These are phyloP conservation scores for Thalassaphorura encarpata DNA, from an alignment of 1,140 invertebrate genomes.

Conservation along the genomic window DNA sequence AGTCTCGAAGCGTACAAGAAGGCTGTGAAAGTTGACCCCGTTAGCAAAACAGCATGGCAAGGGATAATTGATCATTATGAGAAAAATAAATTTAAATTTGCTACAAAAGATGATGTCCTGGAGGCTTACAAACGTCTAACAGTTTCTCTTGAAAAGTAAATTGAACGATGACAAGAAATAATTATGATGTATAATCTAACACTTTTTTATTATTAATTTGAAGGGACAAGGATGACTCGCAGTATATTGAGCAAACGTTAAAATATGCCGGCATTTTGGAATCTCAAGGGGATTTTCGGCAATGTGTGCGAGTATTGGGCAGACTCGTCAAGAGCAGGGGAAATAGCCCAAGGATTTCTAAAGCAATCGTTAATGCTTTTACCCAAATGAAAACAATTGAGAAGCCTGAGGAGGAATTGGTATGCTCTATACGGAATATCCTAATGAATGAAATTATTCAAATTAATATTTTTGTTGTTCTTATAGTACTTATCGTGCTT, in stretches of 20 bases:
- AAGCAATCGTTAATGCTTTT: constrained; percentile 6
- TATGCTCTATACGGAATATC: not conserved
- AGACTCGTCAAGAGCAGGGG: constrained; percentile 13
- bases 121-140: constrained; percentile 23
- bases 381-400: constrained; percentile 1
- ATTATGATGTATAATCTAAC: not conserved
- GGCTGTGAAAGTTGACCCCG: constrained; percentile 12
- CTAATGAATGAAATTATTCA: not conserved
- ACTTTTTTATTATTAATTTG: not conserved
- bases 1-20: constrained; percentile 22
- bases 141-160: constrained; percentile 16
- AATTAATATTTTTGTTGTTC: not conserved
- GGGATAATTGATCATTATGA: constrained; percentile 24
- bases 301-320: constrained; percentile 14
- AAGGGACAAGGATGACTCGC: constrained; percentile 9
- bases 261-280: constrained; percentile 15
- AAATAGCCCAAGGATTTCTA: constrained; percentile 7
- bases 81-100: constrained; percentile 14
- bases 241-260: constrained; percentile 20
- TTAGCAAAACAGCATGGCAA: constrained; percentile 19
- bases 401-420: not conserved
- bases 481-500: not conserved
- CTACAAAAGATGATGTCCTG: constrained; percentile 17
- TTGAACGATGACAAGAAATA: not conserved
- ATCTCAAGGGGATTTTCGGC: constrained; percentile 7